phyloP scores from a whole-genome alignment of 2,797 vertebrate species.

The Agapornis canus region DNA sequence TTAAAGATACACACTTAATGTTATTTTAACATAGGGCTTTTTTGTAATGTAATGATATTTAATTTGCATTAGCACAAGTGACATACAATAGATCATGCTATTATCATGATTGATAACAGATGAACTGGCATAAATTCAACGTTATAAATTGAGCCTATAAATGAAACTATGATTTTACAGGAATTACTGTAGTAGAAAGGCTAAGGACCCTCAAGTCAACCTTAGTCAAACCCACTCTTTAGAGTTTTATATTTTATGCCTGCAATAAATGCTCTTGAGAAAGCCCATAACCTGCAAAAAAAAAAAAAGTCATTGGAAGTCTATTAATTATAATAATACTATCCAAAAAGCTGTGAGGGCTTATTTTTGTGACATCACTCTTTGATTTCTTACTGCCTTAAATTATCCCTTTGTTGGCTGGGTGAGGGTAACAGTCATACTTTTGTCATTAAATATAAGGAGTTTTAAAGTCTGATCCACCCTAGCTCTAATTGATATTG shows the following conservation, averaged over 20 bases:
- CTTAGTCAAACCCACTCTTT: constrained; percentile 80
- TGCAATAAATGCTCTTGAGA: constrained; percentile 82
- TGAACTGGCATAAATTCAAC: constrained; percentile 86
- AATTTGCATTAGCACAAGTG: constrained; percentile 84
- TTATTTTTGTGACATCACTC: constrained; percentile 85
- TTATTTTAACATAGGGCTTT: constrained; percentile 80
- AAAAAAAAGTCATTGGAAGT: constrained; percentile 81
- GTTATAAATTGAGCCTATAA: constrained; percentile 85
- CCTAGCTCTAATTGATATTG: constrained; percentile 85
- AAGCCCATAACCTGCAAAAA: constrained; percentile 78
- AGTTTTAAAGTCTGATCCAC: constrained; percentile 83
- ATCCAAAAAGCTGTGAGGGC: constrained; percentile 82
- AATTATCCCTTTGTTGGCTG: constrained; percentile 85
- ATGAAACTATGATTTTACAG: constrained; percentile 86
- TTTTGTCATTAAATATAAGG: constrained; percentile 88
- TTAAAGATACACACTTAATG: constrained; percentile 68
- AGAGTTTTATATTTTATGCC: constrained; percentile 83
- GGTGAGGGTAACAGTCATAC: constrained; percentile 83
- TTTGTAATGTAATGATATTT: constrained; percentile 81
- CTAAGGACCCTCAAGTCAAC: constrained; percentile 83
- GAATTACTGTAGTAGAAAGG: constrained; percentile 81
- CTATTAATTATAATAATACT: constrained; percentile 86
- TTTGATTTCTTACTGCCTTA: constrained; percentile 86
- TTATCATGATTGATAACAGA: constrained; percentile 85
- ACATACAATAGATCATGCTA: constrained; percentile 85